Percentiles rank a stretch among this genome's conserved stretches.
Evolutionary conservation across 2,113 vertebrate species (phyloP).

Genomic region (Atractosteus spatula): DNA sequence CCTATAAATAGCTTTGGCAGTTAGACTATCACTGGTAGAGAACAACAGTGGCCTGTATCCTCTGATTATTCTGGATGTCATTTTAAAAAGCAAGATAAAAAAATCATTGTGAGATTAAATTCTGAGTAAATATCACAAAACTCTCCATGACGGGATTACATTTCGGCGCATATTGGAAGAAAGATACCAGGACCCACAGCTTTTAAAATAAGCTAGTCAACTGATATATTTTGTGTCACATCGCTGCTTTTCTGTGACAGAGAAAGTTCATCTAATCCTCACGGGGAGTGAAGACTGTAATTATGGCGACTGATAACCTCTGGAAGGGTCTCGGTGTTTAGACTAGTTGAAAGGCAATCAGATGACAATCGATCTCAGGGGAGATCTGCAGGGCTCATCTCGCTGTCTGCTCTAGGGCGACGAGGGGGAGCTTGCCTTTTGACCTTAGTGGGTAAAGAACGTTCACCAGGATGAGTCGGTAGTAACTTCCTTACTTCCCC

Average conservation of each 20-base stretch:
- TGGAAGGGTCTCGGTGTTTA: not conserved
- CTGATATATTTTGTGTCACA: not conserved
- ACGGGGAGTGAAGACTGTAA: not conserved
- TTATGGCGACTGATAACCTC: not conserved
- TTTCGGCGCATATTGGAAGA: not conserved
- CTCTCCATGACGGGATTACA: not conserved
- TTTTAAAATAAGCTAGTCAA: not conserved
- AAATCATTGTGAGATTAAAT: not conserved
- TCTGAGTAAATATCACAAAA: not conserved
- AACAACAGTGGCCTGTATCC: too few species aligned
- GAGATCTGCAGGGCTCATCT: not conserved
- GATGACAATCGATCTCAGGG: not conserved
- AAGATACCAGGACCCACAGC: too few species aligned
- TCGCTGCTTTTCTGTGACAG: not conserved
- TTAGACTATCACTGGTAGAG: too few species aligned
- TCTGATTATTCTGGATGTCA: too few species aligned
- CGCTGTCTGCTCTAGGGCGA: not conserved
- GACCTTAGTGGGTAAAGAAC: slow-evolving; percentile 1
- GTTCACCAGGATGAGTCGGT: not conserved
- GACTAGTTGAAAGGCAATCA: not conserved
- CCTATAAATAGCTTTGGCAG: too few species aligned
- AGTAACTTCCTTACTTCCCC: too few species aligned
- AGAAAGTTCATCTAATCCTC: not conserved
- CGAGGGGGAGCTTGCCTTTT: not conserved
- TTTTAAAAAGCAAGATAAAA: not conserved